Evolutionary conservation across 2,888 invertebrate species (phyloP), one percentile per base, ranked within the genome.

Genomic region (Lepidochitona cinerea): DNA sequence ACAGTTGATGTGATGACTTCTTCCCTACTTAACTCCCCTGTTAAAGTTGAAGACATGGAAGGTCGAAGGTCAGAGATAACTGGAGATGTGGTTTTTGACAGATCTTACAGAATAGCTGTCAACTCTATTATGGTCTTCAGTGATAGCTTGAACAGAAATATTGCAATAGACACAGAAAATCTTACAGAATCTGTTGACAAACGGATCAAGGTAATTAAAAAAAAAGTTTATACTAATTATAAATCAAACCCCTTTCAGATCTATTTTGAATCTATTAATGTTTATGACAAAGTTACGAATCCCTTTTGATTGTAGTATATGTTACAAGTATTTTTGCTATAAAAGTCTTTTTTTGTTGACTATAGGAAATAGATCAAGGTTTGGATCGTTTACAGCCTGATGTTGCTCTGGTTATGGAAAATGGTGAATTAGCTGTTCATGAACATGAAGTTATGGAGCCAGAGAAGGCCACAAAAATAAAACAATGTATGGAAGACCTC

Each of bases 321-420:
- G 2, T 41, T 12, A 41, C 9, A 41, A 41, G 18, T 41, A 41
- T 41, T 7, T 67, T 5, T 14, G n/a, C 5, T 1, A 49, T 49
- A 5, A 49, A 52, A 7, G 12, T 9, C 32, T 41, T 26, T 37
- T 12, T 59, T 67, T 41, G 71, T 65, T 52, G 73, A 9, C 74
- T 81, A 4, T 75, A 87, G 87, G 75, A 81, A 37, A 76, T 87
- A 18, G 85, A 87, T 33, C 75, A 72, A 18, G 85, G 86, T 75
- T 72, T 82, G 37, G 78, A 75, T 37, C 79, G 77, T 23, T 74
- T 88, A 59, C 75, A 79, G 52, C 75, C 71, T 6, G 80, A 84
- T 68, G 81, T 87, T 1, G 77, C 79, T 9, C 69, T 74, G 37
- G 81, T 87, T 35, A 75, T 85, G 26, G 79, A 77, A 29, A 81